Base-by-base conservation (phyloP, 2,888 invertebrate genomes). In the Pyrocoelia pectoralis region DNA sequence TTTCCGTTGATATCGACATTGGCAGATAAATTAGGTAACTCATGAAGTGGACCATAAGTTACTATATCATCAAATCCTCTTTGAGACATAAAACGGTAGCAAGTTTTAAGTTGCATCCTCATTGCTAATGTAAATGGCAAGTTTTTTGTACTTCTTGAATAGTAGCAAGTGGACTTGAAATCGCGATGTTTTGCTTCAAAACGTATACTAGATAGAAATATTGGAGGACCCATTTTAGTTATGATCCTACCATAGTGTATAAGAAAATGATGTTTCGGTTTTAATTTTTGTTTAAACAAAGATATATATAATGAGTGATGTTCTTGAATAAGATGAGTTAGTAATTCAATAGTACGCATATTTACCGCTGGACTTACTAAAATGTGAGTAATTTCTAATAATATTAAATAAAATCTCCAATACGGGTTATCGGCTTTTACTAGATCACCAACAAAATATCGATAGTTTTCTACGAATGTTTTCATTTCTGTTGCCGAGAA, bases 401-500 rank as follows among this genome's bases (percentile, higher is more conserved):
- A 61, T 38, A 43, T 53, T 53, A 72, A 61, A 38, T 69, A 72
- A 54, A 68, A 68, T 10, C 61, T 33, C 70, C 72, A 43, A 14
- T 2, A 68, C n/a, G 61, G 29, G 9, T 55, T 43, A 51, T 67
- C 60, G 41, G 58, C 48, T 10, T 49, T 49, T 63, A 70, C 29
- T 61, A 51, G 29, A 74, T 74, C 63, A 73, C 71, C 46, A 68
- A 40, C 40, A 40, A 65, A 9, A 70, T 61, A 49, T 71, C 40
- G 2, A 40, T 40, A 40, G 8, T 40, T 13, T 40, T 40, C 66
- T 54, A 58, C 64, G 46, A 72, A 67, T 54, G 59, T 67, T 49
- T 69, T 64, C 74, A 74, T 76, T 72, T 76, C 74, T 14, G 73
- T 61, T 29, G 73, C 71, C n/a, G 74, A 74, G 13, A 71, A 62